A percentile compares a stretch with the other conserved stretches of the same genome.
These are phyloP conservation scores for Diadromus collaris DNA, from an alignment of 2,888 invertebrate genomes.

Conservation along the genomic window DNA sequence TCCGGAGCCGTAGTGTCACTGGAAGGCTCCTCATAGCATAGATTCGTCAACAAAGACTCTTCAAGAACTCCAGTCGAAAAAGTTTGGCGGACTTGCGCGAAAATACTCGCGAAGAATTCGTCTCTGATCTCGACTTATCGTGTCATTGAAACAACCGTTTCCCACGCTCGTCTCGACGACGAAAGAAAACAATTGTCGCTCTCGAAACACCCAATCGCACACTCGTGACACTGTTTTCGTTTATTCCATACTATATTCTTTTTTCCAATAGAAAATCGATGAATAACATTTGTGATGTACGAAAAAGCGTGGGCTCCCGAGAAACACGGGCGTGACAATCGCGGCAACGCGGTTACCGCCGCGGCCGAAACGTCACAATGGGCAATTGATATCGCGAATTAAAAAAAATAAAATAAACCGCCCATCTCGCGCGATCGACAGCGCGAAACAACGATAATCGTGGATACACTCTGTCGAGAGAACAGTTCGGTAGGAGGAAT, in stretches of 20 bases:
- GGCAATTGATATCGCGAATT: background rate
- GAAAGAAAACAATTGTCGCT: background rate
- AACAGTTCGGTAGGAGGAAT: background rate
- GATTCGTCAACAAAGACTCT: background rate
- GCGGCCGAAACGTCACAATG: constrained; percentile 11
- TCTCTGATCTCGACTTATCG: background rate
- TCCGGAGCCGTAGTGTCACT: background rate
- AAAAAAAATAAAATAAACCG: constrained; percentile 1
- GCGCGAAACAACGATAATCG: background rate
- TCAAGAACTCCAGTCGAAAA: background rate
- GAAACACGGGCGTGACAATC: constrained; percentile 51
- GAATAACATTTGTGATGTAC: background rate
- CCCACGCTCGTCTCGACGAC: background rate
- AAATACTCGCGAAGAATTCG: background rate
- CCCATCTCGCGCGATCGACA: constrained; percentile 16
- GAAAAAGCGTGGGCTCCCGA: background rate
- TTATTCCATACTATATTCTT: background rate
- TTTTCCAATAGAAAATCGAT: constrained; percentile 2
- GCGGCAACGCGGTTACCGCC: constrained; percentile 29
- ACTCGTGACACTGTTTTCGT: background rate
- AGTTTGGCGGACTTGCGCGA: background rate
- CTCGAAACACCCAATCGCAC: background rate
- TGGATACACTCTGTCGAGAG: background rate
- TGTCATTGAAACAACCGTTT: background rate
- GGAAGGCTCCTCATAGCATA: too few relatives aligned